These are phyloP conservation scores for Andrena dorsata DNA, from an alignment of 2,888 invertebrate genomes.

Conservation along the genomic window DNA sequence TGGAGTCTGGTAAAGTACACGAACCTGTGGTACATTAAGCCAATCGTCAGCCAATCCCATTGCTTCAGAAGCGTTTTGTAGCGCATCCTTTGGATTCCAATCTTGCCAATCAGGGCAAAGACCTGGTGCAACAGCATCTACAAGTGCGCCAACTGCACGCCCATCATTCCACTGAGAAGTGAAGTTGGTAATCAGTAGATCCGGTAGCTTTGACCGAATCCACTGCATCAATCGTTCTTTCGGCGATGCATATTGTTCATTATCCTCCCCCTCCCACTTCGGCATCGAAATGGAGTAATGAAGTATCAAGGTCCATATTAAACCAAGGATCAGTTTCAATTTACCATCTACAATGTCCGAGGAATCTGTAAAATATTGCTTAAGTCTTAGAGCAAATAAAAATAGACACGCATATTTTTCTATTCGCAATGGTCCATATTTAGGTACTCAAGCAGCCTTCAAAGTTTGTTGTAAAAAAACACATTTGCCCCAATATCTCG, in stretches of 20 bases:
- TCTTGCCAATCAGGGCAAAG: conserved; percentile 95
- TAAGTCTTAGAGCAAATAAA: background rate
- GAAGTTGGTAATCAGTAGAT: conserved; percentile 94
- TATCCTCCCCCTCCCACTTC: conserved; percentile 94
- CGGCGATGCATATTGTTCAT: conserved; percentile 88
- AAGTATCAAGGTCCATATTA: conserved; percentile 97
- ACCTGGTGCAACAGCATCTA: conserved; percentile 95
- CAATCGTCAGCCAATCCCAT: conserved; percentile 96
- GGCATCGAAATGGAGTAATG: conserved; percentile 97
- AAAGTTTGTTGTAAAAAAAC: too few species aligned
- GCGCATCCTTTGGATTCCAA: conserved; percentile 93
- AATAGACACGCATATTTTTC: background rate
- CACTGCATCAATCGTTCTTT: conserved; percentile 94
- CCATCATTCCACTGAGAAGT: conserved; percentile 97
- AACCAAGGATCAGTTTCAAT: conserved; percentile 94
- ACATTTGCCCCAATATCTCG: too few species aligned
- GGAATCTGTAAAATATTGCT: conserved; percentile 89
- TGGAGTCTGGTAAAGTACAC: background rate
- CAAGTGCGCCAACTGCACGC: conserved; percentile 94
- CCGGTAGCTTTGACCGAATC: conserved; percentile 94
- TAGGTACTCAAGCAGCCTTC: too few species aligned
- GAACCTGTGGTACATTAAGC: conserved; percentile 93
- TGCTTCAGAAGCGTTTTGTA: conserved; percentile 94
- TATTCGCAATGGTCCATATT: too few species aligned
- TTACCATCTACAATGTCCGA: conserved; percentile 96